Base-by-base conservation (phyloP, 2,113 vertebrate species). In the Thermophis baileyi region DNA sequence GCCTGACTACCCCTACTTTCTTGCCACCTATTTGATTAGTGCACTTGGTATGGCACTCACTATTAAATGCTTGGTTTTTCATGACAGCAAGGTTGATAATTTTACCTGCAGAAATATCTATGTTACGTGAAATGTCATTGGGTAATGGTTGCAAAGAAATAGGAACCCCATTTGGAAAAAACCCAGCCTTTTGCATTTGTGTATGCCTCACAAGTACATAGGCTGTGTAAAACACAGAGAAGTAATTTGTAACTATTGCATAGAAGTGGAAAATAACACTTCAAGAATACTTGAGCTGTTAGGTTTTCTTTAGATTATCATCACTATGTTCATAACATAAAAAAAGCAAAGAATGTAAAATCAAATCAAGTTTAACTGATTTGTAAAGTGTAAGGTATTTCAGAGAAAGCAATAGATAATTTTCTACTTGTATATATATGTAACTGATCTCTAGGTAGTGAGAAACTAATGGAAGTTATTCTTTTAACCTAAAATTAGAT, bases 381-480 rank as follows among this genome's bases (percentile, higher is more conserved):
- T 85, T 91, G 69, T 18, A 91, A 40, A 69, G 55, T 35, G 27
- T 81, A 81, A 0, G 27, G 35, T 81, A 81, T 81, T 44, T 44
- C 74, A 81, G 74, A 22, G 74, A 81, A 81, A 81, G 74, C 22
- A 81, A 81, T 22, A 4, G 35, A 22, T 44, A 44, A 40, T 44
- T 44, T 44, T 81, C 35, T 40, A 86, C 25, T 16, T 47, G 51
- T 16, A 35, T 8, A 40, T 46, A n/a, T 54, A 44, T 89, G 25
- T 55, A 22, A 2, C 85, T 91, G 44, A 1, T 94, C 95, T 93
- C 60, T 90, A 91, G 69, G 89, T 46, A 44, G 89, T 9, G 57
- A 54, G 89, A 95, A 96, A 91, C 60, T 6, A 89, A 92, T 91
- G 89, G 16, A 81, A 44, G 18, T 81, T 44, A 22, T 81, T 81